Evolutionary conservation across 2,888 invertebrate species (phyloP), one percentile per base, ranked within the genome.

Genomic region (Aleiodes alternator): DNA sequence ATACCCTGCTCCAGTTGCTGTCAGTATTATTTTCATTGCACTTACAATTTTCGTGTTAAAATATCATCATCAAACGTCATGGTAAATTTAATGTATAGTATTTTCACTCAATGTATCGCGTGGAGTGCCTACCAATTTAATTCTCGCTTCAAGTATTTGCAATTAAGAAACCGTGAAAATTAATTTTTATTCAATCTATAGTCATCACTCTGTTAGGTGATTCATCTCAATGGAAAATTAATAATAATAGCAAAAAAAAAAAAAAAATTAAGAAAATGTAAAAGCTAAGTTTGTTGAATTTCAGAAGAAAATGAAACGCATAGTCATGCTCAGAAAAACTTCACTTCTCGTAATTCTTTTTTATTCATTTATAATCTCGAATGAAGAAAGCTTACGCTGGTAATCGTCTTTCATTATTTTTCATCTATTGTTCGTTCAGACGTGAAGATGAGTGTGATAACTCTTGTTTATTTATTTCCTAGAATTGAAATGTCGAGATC

Each of bases 111-210:
- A 64, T 8, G 5, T 3, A 55, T 64, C 64, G 64, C 64, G 64
- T 64, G 64, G 48, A 29, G 12, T 3, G 34, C 34, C 5, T 34
- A 70, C 43, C 53, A 55, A n/a, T 23, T 55, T 23, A 55, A 34
- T 38, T 73, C 50, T 56, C 61, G 55, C 55, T 69, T 48, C 48
- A 34, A 43, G 53, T 31, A 56, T 11, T 53, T n/a, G n/a, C 69
- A 43, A 72, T 51, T 72, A 74, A 55, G 61, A 75, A 61, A 53
- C 68, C 53, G 50, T 66, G 57, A 73, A 77, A 64, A 72, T 77
- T 75, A 23, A 70, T 73, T 59, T 53, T 16, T 68, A 3, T 48
- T n/a, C 51, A 61, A 72, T 78, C 73, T 68, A 73, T 66, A 50
- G 38, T 61, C 43, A 64, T 69, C 23, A 23, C 23, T 23, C 23